Base-by-base conservation (phyloP, 1,140 invertebrate genomes). In the Camponotus pennsylvanicus region DNA sequence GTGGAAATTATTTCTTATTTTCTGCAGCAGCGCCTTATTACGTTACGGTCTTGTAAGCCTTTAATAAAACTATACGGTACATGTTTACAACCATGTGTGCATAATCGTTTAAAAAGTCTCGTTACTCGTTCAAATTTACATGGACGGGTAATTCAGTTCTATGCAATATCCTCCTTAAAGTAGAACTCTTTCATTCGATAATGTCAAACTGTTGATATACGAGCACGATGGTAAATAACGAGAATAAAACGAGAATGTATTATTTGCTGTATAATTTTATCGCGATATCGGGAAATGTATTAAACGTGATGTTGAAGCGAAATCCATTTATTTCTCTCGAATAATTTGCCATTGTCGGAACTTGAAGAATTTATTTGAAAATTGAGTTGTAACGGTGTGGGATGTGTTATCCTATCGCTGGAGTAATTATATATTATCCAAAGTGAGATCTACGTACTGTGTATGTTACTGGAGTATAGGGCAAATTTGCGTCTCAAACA, bases 341-440 rank as follows among this genome's bases (percentile, higher is more conserved):
- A 42, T 6, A 59, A 61, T 61, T 61, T 61, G 37, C 27, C 45
- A 40, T 13, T n/a, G 67, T 21, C 40, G 15, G 21, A 45, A 37
- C n/a, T 61, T 55, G 69, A 83, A 45, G 45, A 61, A 75, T 61
- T 57, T 42, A 34, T 71, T 27, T 45, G 40, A 37, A 83, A 83
- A 83, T 75, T 71, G 37, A 18, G 15, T n/a, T 59, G 67, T 27
- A n/a, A 66, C 45, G n/a, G 21, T 8, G 40, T 21, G 27, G 1
- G 0, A 27, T n/a, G 27, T 7, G 27, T 63, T 32, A 4, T 13
- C 15, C 15, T 64, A 32, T 32, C 27, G 9, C 27, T 13, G 3
- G 11, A 13, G 9, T 27, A 76, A 76, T 61, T 34, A 27, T 27
- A 27, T 27, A 27, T 42, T 40, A 45, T 18, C 21, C 21, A 4